Percentiles rank a stretch among this genome's conserved stretches.
phyloP scores from a whole-genome alignment of 2,113 vertebrate species.

The Misgurnus anguillicaudatus region DNA sequence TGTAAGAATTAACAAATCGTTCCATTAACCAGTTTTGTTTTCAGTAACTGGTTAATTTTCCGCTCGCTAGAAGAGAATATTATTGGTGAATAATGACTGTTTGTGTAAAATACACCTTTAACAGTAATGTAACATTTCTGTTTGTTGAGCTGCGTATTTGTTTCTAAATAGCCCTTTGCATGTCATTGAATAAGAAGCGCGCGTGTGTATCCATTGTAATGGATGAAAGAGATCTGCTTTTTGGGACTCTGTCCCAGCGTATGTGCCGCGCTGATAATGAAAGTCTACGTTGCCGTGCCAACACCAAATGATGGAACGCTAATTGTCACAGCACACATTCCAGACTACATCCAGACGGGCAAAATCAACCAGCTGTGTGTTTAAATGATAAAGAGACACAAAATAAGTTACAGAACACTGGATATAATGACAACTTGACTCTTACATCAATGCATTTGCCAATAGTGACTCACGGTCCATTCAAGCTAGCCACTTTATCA shows the following conservation, averaged over 20 bases:
- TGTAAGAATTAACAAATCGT: too few species aligned
- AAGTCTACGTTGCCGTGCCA: background rate
- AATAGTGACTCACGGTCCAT: background rate
- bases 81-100: too few species aligned
- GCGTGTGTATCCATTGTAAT: constrained; percentile 14
- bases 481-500: too few species aligned
- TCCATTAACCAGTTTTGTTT: too few species aligned
- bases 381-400: background rate
- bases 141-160: constrained; percentile 10
- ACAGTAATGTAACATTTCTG: background rate
- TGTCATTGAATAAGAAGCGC: background rate
- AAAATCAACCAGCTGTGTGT: background rate
- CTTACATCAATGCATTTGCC: background rate
- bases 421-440: background rate
- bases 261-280: constrained; percentile 53
- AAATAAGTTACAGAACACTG: background rate
- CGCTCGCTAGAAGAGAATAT: too few species aligned
- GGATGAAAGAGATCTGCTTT: constrained; percentile 37
- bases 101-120: background rate
- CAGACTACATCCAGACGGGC: constrained; percentile 12
- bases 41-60: too few species aligned
- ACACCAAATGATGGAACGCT: constrained; percentile 18
- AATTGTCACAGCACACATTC: constrained; percentile 37
- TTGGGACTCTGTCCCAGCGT: constrained; percentile 42
- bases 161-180: constrained; percentile 14